Percentiles rank a stretch among this genome's conserved stretches.
Evolutionary conservation across 2,888 invertebrate species (phyloP).

Genomic region (Orchestes rusci): DNA sequence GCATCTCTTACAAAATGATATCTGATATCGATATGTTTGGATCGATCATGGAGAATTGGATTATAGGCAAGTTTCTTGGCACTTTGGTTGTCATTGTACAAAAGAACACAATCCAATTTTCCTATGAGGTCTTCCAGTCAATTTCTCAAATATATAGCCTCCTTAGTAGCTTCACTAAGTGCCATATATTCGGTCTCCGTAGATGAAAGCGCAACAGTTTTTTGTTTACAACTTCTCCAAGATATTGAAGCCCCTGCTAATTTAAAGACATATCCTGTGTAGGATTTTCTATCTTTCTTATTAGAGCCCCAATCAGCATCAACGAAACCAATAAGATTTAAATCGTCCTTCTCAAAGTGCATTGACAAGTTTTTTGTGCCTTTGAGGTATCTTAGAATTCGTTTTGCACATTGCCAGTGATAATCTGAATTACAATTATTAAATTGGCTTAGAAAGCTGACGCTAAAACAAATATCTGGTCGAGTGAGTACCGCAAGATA

Average conservation of each 20-base stretch:
- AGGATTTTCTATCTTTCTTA: neutral
- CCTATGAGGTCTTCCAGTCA: too few relatives aligned
- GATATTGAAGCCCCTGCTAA: neutral
- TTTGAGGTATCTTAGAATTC: conserved; percentile 2
- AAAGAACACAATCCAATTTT: too few relatives aligned
- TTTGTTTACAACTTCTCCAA: neutral
- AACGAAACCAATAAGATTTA: conserved; percentile 11
- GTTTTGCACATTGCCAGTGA: conserved; percentile 3
- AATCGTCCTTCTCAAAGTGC: conserved; percentile 6
- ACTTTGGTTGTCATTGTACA: too few relatives aligned
- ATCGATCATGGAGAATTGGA: too few relatives aligned
- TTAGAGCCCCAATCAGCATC: conserved; percentile 14
- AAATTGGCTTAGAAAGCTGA: conserved; percentile 23
- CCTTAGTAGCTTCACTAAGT: too few relatives aligned
- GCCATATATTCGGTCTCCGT: too few relatives aligned
- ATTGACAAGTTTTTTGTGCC: conserved; percentile 10
- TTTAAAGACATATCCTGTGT: conserved; percentile 3
- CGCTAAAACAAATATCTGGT: conserved; percentile 20
- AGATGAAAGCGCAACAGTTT: too few relatives aligned
- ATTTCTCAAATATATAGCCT: too few relatives aligned
- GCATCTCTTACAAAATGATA: too few relatives aligned
- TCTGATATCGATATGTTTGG: too few relatives aligned
- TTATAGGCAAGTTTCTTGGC: too few relatives aligned
- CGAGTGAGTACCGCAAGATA: conserved; percentile 13
- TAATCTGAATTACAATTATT: neutral